Conservation (phyloP, 2,888 invertebrate genomes). For the Drosophila gaucha region DNA sequence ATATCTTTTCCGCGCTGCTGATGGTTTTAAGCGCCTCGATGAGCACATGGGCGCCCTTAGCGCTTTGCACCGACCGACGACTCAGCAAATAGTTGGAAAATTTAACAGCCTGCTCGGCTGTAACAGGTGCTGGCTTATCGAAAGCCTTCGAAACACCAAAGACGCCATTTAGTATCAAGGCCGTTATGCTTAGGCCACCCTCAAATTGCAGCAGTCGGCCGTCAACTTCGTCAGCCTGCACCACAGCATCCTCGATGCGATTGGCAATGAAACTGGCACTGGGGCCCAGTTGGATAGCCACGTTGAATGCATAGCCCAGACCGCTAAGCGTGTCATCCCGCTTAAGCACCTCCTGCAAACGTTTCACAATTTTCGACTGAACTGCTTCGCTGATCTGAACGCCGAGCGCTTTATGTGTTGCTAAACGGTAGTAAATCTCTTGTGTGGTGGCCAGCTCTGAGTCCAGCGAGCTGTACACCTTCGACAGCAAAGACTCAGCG, state of each 20-base stretch:
- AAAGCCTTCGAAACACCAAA: constrained; percentile 87
- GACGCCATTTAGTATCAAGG: constrained; percentile 87
- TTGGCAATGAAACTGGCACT: constrained; percentile 88
- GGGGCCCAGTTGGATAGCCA: constrained; percentile 90
- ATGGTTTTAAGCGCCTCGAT: constrained; percentile 90
- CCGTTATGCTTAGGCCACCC: constrained; percentile 93
- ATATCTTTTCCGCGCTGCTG: constrained; percentile 88
- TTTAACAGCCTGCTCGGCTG: constrained; percentile 92
- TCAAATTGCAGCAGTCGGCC: constrained; percentile 95
- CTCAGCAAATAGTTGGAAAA: constrained; percentile 95
- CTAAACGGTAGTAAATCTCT: constrained; percentile 91
- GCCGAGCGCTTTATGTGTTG: constrained; percentile 89
- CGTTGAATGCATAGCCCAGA: constrained; percentile 93
- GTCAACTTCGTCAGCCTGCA: constrained; percentile 98
- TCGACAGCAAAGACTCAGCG: constrained; percentile 85
- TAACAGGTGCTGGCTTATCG: constrained; percentile 89
- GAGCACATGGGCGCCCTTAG: constrained; percentile 92
- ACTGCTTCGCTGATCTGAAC: constrained; percentile 88
- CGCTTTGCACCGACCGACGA: constrained; percentile 93
- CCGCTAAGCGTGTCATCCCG: constrained; percentile 93
- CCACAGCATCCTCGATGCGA: constrained; percentile 95
- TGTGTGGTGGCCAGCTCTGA: constrained; percentile 88
- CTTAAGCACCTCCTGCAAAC: constrained; percentile 91
- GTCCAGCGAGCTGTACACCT: constrained; percentile 87
- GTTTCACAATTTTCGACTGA: constrained; percentile 89